Evolutionary conservation across 2,888 invertebrate genomes (phyloP).

Genomic region (Tetanocera ferruginea): DNA sequence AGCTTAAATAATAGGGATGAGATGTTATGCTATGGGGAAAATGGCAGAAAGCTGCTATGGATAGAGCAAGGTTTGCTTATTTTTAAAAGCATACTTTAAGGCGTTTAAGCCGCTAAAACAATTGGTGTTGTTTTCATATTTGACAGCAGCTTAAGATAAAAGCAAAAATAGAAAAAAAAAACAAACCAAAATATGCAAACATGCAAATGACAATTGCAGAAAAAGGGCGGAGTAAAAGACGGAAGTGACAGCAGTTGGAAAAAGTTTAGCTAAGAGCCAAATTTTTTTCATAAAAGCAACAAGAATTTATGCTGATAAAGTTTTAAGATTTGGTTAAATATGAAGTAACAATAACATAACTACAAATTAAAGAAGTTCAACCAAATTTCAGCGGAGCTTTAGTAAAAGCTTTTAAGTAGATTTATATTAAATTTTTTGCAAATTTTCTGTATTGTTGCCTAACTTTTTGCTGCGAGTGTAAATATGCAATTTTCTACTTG

Average conservation of each 20-base stretch:
- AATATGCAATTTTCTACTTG: conserved; percentile 60
- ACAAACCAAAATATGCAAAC: no score
- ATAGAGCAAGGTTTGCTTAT: not conserved
- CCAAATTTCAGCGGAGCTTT: no score
- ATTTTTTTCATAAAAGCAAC: no score
- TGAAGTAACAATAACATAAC: not conserved
- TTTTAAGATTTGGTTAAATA: not conserved
- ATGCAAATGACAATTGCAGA: conserved; percentile 2
- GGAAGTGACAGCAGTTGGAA: not conserved
- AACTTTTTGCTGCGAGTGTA: conserved; percentile 43
- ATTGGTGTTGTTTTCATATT: conserved; percentile 15
- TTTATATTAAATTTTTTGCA: not conserved
- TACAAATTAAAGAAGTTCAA: no score
- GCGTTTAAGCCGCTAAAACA: conserved; percentile 26
- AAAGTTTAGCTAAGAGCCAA: not conserved
- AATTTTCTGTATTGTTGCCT: not conserved
- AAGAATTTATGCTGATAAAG: not conserved
- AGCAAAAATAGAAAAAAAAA: no score
- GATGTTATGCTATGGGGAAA: not conserved
- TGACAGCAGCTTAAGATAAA: conserved; percentile 8
- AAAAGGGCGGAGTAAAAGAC: not conserved
- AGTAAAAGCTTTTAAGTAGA: no score
- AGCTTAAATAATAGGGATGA: not conserved
- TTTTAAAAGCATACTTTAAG: conserved; percentile 19
- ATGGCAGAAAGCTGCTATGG: not conserved